Evolutionary conservation across 2,888 invertebrate genomes (phyloP), one percentile per base, ranked within the genome.

Genomic region (Alcis repandata): DNA sequence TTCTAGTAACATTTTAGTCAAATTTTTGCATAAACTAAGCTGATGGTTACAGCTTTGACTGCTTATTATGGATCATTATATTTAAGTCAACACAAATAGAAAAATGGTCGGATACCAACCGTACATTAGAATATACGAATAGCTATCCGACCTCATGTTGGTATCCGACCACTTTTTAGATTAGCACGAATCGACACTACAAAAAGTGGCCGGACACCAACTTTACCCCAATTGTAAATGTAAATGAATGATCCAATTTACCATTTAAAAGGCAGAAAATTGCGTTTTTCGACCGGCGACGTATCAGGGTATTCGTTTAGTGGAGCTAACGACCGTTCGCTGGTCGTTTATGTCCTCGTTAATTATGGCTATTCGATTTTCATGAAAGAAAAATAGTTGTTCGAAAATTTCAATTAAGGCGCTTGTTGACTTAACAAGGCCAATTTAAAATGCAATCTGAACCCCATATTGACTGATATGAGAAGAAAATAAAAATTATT

Each of bases 191-290:
- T 41, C 8, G 17, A 41, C n/a, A 17, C 8, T 17, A 17, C 17
- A 27, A 56, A 41, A 45, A 27, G 9, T 52, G 38, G 38, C 57
- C 57, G 63, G 52, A 58, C 41, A 15, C 15, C 13, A 15, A n/a
- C 9, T 19, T 7, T 19, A 57, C 46, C 20, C 40, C 65, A 57
- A 57, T 13, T 57, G 19, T 49, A 57, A 70, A 69, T 64, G 69
- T 69, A 66, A 70, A 69, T 69, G 61, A 69, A 70, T 59, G 69
- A 48, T 54, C 62, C 66, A 69, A 69, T 72, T 70, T 66, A 54
- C 62, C 65, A 66, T 64, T 69, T 70, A 61, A 60, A 70, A 69
- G 41, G 70, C 67, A 59, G 64, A 58, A 64, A 69, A 72, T 70
- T 70, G 69, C 69, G 65, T 63, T 69, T 59, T 58, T 67, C 67